phyloP scores from a whole-genome alignment of 2,113 vertebrate genomes.

The Poeciliopsis prolifica region DNA sequence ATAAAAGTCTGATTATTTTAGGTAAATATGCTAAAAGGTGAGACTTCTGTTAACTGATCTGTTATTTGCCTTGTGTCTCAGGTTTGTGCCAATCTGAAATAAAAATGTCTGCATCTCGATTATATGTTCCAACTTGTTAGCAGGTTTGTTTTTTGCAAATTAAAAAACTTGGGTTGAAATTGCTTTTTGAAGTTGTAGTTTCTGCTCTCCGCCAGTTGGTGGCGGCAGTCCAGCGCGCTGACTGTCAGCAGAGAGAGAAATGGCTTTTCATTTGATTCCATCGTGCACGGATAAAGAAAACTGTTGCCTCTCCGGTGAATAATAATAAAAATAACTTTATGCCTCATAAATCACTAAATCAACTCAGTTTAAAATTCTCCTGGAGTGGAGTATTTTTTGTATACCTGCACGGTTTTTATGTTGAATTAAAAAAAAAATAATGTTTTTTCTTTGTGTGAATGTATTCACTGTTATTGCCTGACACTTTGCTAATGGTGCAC shows the following conservation, averaged over 20 bases:
- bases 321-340: not conserved
- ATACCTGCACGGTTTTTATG: too few relatives aligned
- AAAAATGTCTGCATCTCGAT: not conserved
- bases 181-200: not conserved
- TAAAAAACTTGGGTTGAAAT: too few relatives aligned
- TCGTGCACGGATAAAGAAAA: not conserved
- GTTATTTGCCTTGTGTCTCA: not conserved
- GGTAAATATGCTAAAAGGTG: too few relatives aligned
- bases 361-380: too few relatives aligned
- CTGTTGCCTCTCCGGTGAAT: not conserved
- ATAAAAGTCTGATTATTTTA: not conserved
- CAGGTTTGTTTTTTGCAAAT: too few relatives aligned
- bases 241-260: conserved; percentile 13
- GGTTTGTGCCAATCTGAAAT: not conserved
- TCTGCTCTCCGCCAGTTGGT: conserved; percentile 15
- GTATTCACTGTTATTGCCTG: too few relatives aligned
- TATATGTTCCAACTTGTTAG: too few relatives aligned
- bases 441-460: too few relatives aligned
- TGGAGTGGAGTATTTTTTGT: too few relatives aligned
- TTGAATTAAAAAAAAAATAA: too few relatives aligned
- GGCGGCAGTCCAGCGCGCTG: conserved; percentile 21
- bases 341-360: too few relatives aligned
- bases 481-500: too few relatives aligned
- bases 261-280: not conserved
- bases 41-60: not conserved